phyloP scores from a whole-genome alignment of 1,140 invertebrate genomes.

The Saxidomus purpurata region DNA sequence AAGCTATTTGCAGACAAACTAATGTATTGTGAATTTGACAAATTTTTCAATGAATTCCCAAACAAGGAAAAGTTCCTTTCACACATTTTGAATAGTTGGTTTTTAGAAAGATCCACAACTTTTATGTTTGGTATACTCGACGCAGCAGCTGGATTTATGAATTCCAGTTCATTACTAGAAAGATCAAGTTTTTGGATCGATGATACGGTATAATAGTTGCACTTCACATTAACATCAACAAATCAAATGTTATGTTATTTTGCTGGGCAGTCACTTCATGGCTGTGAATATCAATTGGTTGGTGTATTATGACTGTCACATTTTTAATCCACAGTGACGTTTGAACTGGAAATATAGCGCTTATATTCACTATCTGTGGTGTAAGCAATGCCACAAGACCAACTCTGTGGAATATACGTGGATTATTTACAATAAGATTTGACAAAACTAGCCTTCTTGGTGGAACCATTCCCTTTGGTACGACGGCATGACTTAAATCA shows the following conservation, averaged over 20 bases:
- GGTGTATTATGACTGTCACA: background rate
- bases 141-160: background rate
- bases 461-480: too few species aligned
- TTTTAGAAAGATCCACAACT: background rate
- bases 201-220: background rate
- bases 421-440: too few species aligned
- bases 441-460: too few species aligned
- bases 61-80: background rate
- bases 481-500: too few species aligned
- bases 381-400: background rate
- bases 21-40: background rate
- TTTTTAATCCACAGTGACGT: background rate
- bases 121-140: background rate
- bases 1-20: background rate
- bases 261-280: background rate
- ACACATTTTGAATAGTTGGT: background rate
- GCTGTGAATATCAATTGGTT: background rate
- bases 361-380: background rate
- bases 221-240: background rate
- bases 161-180: constrained; percentile 16
- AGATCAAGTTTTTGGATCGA: background rate
- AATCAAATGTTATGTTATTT: background rate
- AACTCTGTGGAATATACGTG: too few species aligned
- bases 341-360: background rate
- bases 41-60: background rate